Conservation (phyloP, 2,113 vertebrate species). For the Hiodon alosoides region DNA sequence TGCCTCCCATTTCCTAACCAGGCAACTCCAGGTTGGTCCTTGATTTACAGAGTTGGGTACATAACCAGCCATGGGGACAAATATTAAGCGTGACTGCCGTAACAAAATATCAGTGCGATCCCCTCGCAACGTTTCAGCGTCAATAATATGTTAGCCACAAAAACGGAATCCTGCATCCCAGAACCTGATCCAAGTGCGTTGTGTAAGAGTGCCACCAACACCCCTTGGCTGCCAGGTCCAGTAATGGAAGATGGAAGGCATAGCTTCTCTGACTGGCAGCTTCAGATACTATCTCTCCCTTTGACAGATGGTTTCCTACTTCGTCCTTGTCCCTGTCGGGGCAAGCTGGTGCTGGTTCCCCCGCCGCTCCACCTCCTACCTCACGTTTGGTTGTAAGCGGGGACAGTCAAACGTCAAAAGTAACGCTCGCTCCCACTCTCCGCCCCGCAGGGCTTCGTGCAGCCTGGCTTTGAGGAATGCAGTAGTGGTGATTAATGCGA, state of each 20-base stretch:
- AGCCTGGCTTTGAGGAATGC: conserved; percentile 37
- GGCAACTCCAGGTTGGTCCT: too few relatives aligned
- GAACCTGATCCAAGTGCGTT: conserved; percentile 16
- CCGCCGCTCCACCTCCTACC: not conserved
- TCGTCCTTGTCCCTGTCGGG: conserved; percentile 25
- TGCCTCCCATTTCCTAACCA: not conserved
- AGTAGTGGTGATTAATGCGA: conserved; percentile 28
- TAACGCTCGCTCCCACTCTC: not conserved
- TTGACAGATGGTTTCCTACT: not conserved
- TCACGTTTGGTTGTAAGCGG: too few relatives aligned
- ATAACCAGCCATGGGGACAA: too few relatives aligned
- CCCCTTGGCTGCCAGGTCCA: not conserved
- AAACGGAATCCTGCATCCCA: conserved; percentile 23
- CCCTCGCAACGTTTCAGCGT: too few relatives aligned
- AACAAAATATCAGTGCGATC: conserved; percentile 42
- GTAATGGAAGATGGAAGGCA: not conserved
- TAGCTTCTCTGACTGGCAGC: not conserved
- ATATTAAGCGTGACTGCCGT: conserved; percentile 26
- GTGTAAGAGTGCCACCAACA: not conserved
- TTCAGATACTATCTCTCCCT: not conserved
- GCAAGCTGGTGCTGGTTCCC: conserved; percentile 9
- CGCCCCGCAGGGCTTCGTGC: conserved; percentile 8
- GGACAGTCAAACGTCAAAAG: not conserved
- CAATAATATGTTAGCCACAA: too few relatives aligned
- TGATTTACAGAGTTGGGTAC: too few relatives aligned